Evolutionary conservation across 2,113 vertebrate genomes (phyloP).

Genomic region (Perca fluviatilis): DNA sequence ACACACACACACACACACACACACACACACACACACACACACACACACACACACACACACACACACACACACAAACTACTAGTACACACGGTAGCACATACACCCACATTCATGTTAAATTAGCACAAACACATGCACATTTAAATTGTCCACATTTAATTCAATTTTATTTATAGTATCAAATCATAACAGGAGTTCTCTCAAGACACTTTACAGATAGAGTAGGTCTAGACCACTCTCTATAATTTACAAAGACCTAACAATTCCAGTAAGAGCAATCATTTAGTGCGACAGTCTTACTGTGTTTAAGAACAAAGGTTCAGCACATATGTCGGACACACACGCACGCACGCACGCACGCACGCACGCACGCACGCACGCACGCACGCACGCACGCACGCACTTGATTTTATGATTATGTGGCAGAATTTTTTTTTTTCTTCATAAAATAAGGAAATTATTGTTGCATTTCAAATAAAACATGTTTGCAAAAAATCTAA

Average conservation of each 20-base stretch:
- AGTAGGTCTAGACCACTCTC: too few relatives aligned
- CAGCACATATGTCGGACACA: conserved; percentile 6
- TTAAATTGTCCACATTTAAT: not conserved
- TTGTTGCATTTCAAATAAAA: not conserved
- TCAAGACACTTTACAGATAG: too few relatives aligned
- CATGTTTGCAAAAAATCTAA: not conserved
- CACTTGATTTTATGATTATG: not conserved
- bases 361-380: conserved; percentile 1
- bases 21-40: conserved; percentile 15
- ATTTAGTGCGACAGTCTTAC: not conserved
- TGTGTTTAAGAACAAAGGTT: conserved; percentile 17
- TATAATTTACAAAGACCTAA: too few relatives aligned
- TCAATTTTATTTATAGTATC: too few relatives aligned
- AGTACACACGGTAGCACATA: not conserved
- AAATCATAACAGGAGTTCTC: too few relatives aligned
- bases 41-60: not conserved
- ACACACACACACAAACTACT: not conserved
- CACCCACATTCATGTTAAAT: conserved; percentile 1
- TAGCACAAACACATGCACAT: not conserved
- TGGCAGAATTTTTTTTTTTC: not conserved
- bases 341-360: conserved; percentile 8
- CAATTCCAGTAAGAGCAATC: too few relatives aligned
- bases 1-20: not conserved
- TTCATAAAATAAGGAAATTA: not conserved
- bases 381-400: not conserved